Evolutionary conservation across 1,140 invertebrate genomes (phyloP).

Genomic region (Nautilus pompilius): DNA sequence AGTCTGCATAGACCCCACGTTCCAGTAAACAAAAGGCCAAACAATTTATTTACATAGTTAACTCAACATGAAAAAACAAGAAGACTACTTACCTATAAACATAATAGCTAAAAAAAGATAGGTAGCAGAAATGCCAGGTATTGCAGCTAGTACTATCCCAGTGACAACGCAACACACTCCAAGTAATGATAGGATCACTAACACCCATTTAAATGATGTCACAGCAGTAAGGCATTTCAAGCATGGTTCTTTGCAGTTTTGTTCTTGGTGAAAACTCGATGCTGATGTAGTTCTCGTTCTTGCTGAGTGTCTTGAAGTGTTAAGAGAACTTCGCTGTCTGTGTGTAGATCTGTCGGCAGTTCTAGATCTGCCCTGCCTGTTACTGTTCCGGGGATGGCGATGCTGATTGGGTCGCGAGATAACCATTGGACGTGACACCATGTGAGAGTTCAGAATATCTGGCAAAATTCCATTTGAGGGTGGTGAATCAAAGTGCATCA

Average conservation of each 20-base stretch:
- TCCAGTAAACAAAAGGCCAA: too few species aligned
- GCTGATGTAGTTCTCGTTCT: not conserved
- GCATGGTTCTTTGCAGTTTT: constrained; percentile 43
- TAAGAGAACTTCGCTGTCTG: not conserved
- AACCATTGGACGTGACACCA: constrained; percentile 54
- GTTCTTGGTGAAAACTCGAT: constrained; percentile 8
- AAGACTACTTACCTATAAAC: constrained; percentile 49
- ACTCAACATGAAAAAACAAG: too few species aligned
- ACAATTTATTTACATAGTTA: too few species aligned
- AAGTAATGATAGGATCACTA: constrained; percentile 46
- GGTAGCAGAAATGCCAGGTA: constrained; percentile 44
- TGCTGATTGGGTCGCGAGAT: constrained; percentile 45
- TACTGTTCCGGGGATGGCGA: constrained; percentile 2
- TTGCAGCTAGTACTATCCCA: constrained; percentile 51
- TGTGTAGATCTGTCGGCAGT: constrained; percentile 14
- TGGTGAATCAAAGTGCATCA: constrained; percentile 9
- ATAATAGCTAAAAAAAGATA: constrained; percentile 50
- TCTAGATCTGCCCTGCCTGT: constrained; percentile 18
- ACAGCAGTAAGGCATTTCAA: constrained; percentile 42
- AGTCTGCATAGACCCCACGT: too few species aligned
- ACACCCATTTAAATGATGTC: constrained; percentile 50
- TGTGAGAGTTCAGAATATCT: constrained; percentile 59
- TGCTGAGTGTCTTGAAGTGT: not conserved
- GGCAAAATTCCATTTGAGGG: constrained; percentile 47
- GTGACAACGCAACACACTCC: constrained; percentile 51